phyloP scores from a whole-genome alignment of 2,888 invertebrate species.

The Chouioia cunea region DNA sequence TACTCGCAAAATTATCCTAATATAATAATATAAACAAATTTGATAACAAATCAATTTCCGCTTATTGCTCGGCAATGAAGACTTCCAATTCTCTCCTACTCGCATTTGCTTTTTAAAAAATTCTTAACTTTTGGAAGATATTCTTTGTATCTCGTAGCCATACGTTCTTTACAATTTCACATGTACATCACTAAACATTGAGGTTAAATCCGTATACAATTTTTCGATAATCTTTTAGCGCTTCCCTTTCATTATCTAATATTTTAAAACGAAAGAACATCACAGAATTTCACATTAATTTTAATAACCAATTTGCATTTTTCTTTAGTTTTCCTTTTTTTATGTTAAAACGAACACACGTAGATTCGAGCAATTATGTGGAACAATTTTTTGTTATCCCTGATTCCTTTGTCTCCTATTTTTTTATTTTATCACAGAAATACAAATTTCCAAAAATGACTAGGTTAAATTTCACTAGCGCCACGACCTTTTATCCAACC shows the following conservation, averaged over 20 bases:
- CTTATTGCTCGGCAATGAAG: constrained; percentile 31
- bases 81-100: constrained; percentile 23
- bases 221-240: constrained; percentile 51
- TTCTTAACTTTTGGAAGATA: constrained; percentile 48
- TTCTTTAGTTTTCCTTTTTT: constrained; percentile 41
- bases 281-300: constrained; percentile 66
- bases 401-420: constrained; percentile 33
- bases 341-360: constrained; percentile 44
- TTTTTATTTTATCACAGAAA: constrained; percentile 63
- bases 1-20: constrained; percentile 43
- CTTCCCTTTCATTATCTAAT: constrained; percentile 53
- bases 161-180: constrained; percentile 50
- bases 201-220: constrained; percentile 65
- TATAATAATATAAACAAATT: constrained; percentile 41
- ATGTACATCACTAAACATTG: constrained; percentile 64
- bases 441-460: constrained; percentile 66
- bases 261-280: constrained; percentile 66
- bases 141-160: constrained; percentile 45
- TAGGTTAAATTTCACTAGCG: constrained; percentile 65
- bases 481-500: constrained; percentile 42
- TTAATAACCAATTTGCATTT: constrained; percentile 59
- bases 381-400: constrained; percentile 47
- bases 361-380: constrained; percentile 59
- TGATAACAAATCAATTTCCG: constrained; percentile 34
- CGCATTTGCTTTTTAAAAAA: constrained; percentile 41